These are phyloP conservation scores for Steromphala cineraria DNA, from an alignment of 2,888 invertebrate genomes.

Conservation along the genomic window DNA sequence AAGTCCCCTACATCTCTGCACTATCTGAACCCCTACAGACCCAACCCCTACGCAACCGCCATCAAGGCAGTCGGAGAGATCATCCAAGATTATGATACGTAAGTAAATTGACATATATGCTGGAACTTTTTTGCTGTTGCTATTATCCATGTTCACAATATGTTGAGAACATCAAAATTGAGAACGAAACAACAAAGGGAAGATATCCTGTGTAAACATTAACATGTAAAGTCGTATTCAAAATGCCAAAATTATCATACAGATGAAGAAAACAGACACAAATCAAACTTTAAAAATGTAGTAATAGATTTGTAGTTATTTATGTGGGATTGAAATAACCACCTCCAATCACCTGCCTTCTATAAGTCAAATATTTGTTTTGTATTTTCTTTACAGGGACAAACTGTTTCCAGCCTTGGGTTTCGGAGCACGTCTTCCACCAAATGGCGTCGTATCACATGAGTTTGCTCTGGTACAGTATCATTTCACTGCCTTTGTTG, in stretches of 20 bases:
- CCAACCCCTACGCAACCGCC: slow-evolving; percentile 77
- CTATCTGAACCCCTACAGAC: slow-evolving; percentile 74
- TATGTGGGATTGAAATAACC: no score
- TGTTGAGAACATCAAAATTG: no score
- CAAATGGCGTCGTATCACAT: slow-evolving; percentile 77
- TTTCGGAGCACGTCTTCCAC: slow-evolving; percentile 79
- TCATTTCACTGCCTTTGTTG: background rate
- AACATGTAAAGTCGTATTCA: no score
- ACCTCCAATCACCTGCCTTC: no score
- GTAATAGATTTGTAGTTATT: no score
- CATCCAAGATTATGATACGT: slow-evolving; percentile 76
- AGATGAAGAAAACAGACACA: no score
- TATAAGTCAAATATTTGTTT: background rate
- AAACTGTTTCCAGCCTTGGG: slow-evolving; percentile 79
- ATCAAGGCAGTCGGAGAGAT: slow-evolving; percentile 76
- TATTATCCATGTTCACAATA: no score
- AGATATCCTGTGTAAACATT: no score
- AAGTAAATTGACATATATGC: slow-evolving; percentile 34
- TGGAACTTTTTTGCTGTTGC: no score
- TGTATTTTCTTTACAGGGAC: slow-evolving; percentile 72
- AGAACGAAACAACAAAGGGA: no score
- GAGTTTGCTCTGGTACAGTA: slow-evolving; percentile 76
- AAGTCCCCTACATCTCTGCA: slow-evolving; percentile 76
- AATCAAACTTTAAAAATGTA: no score
- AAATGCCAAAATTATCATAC: no score